These are phyloP conservation scores for Semicossyphus pulcher DNA, from an alignment of 2,113 vertebrate species.

Conservation along the genomic window DNA sequence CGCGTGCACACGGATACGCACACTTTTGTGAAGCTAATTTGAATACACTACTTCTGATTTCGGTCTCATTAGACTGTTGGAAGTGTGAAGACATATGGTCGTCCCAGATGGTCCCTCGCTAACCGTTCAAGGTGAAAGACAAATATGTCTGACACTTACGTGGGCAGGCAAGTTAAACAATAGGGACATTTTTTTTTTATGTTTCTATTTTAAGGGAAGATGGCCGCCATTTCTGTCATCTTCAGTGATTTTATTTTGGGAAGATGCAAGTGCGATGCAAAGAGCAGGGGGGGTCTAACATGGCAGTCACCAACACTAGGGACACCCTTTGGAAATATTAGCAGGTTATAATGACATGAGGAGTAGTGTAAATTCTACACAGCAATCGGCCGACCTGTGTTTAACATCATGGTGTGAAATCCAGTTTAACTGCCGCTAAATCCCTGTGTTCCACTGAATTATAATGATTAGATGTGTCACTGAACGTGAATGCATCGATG, in stretches of 20 bases:
- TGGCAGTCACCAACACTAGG: too few relatives aligned
- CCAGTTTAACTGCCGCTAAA: too few relatives aligned
- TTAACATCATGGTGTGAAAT: too few relatives aligned
- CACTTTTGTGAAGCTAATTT: too few relatives aligned
- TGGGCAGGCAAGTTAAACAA: not conserved
- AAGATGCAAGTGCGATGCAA: not conserved
- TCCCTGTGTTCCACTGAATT: too few relatives aligned
- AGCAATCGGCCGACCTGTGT: too few relatives aligned
- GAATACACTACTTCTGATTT: conserved; percentile 28
- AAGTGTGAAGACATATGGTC: conserved; percentile 61
- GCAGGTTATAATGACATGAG: too few relatives aligned
- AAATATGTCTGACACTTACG: conserved; percentile 7
- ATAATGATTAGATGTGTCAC: too few relatives aligned
- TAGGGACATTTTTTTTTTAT: not conserved
- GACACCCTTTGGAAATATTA: too few relatives aligned
- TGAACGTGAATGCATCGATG: too few relatives aligned
- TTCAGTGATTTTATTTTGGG: not conserved
- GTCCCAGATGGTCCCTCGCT: conserved; percentile 56
- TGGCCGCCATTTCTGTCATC: not conserved
- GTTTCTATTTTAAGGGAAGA: not conserved
- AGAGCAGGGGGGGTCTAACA: too few relatives aligned
- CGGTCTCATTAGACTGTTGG: conserved; percentile 43
- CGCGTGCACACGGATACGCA: conserved; percentile 17
- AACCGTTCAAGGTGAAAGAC: conserved; percentile 58
- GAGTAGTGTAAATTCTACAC: too few relatives aligned